Conservation (phyloP, 2,113 vertebrate genomes). For the Centrocercus urophasianus region DNA sequence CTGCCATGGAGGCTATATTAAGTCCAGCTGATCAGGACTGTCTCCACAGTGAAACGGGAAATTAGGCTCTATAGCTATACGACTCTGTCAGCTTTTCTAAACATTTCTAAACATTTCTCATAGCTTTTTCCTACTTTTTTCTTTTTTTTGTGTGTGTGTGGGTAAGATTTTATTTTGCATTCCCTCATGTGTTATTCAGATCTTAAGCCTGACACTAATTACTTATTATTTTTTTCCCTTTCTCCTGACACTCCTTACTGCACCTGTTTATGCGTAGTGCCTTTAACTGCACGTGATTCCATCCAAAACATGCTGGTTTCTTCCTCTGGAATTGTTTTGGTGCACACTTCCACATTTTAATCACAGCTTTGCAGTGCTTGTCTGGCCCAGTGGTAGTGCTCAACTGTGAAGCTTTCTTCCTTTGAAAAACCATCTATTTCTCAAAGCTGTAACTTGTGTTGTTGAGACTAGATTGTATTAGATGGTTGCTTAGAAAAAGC, state of each 20-base stretch:
- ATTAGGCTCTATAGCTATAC: slow-evolving; percentile 45
- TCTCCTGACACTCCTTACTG: not conserved
- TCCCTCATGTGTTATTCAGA: not conserved
- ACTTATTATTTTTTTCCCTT: not conserved
- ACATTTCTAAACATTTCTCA: slow-evolving; percentile 15
- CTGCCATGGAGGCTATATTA: slow-evolving; percentile 60
- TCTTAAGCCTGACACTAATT: slow-evolving; percentile 1
- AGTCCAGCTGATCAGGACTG: slow-evolving; percentile 66
- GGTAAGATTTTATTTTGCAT: not conserved
- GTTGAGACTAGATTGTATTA: not conserved
- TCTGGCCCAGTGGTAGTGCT: not conserved
- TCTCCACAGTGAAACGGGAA: slow-evolving; percentile 44
- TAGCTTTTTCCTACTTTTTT: slow-evolving; percentile 4
- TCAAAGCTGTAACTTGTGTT: not conserved
- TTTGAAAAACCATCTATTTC: not conserved
- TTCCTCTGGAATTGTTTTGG: not conserved
- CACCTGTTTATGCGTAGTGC: slow-evolving; percentile 19
- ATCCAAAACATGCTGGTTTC: not conserved
- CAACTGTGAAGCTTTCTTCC: not conserved
- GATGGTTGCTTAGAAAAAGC: not conserved
- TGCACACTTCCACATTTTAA: not conserved
- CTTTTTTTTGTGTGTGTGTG: not conserved
- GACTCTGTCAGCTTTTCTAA: slow-evolving; percentile 54
- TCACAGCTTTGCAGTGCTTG: not conserved
- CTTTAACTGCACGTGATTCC: not conserved